Conservation (phyloP, 2,888 invertebrate species). For the Drosophila anceps region DNA sequence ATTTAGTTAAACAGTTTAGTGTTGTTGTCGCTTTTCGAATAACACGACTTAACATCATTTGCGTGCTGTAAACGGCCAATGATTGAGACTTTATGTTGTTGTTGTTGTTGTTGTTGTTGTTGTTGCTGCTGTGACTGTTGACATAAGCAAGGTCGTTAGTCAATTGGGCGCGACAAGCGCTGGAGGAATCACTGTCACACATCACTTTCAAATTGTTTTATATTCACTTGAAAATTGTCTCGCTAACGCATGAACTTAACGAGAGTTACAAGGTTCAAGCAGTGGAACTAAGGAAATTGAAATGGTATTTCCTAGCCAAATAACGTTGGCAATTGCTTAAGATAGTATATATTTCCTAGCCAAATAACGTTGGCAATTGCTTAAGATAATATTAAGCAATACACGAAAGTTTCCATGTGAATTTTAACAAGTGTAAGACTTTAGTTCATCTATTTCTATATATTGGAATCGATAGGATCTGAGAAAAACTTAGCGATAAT, state of each 20-base stretch:
- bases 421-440: too few relatives aligned
- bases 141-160: conserved; percentile 46
- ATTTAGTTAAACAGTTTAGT: conserved; percentile 43
- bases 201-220: conserved; percentile 18
- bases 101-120: not conserved
- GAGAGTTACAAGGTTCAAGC: not conserved
- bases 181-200: conserved; percentile 29
- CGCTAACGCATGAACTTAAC: not conserved
- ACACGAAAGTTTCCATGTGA: not conserved
- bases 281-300: conserved; percentile 3
- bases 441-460: not conserved
- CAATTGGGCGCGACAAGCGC: conserved; percentile 48
- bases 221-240: conserved; percentile 19
- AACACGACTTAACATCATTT: conserved; percentile 42
- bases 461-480: not conserved
- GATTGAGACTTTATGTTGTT: conserved; percentile 25
- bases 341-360: not conserved
- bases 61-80: conserved; percentile 51
- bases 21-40: conserved; percentile 41
- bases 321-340: not conserved
- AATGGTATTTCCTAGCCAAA: not conserved
- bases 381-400: not conserved
- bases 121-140: conserved; percentile 29
- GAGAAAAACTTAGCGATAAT: not conserved
- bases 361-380: not conserved